Evolutionary conservation across 1,140 invertebrate species (phyloP), one percentile per base, ranked within the genome.

Genomic region (Brevipalpus yothersi): DNA sequence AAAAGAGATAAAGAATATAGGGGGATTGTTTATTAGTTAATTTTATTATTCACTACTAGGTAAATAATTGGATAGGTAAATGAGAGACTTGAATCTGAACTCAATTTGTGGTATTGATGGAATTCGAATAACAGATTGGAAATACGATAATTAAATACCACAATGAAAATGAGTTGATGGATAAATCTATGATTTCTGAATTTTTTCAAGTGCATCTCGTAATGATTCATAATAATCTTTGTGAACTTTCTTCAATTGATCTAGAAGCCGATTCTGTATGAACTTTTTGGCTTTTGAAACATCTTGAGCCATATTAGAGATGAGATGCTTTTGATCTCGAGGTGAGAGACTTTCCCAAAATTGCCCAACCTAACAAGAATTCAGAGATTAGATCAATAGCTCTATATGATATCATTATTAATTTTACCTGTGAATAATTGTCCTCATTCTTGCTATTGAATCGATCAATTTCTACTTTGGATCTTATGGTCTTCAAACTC

Each of bases 391-490:
- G 15, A 11, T 9, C 15, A 11, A 15, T 9, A 11, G 9, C 15
- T 11, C 42, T 15, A 9, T n/a, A n/a, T n/a, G n/a, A n/a, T n/a
- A n/a, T 15, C 51, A 10, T 17, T 15, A 53, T 12, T 17, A 53
- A 53, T 23, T 40, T 21, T 0, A 80, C 79, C 73, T 97, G 93
- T 1, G 78, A 75, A 70, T 80, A 95, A 71, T 96, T 92, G 67
- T 96, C 90, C 63, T 91, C 87, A 67, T 87, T 80, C 2, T 77
- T 79, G 49, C 79, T 80, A 63, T 91, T 83, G 69, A 83, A 85
- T 57, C 90, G 69, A 31, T 80, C 64, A 2, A 65, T 58, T 58
- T 66, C 19, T n/a, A 8, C 8, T n/a, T n/a, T 8, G 11, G 15
- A 21, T 61, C 8, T 4, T 39, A 49, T 19, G 59, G 59, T 42